These are phyloP conservation scores for Orthonychiurus folsomi DNA, from an alignment of 2,888 invertebrate genomes.

Conservation along the genomic window DNA sequence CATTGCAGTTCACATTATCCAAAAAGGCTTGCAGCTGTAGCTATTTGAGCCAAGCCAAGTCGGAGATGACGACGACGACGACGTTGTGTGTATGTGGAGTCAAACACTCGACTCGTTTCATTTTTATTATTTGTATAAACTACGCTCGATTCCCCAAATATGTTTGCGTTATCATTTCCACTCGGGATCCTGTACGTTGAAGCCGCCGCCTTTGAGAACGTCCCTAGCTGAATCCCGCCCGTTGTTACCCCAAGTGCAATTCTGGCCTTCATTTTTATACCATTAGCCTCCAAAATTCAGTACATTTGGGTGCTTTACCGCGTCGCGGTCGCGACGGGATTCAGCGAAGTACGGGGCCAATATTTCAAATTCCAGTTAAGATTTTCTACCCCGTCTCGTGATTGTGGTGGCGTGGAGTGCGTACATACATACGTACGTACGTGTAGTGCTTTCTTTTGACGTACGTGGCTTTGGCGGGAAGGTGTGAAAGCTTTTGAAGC, in stretches of 20 bases:
- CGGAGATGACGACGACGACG: too few species aligned
- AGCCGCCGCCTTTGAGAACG: background rate
- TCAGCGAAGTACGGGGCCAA: too few species aligned
- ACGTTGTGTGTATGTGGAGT: too few species aligned
- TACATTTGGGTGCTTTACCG: too few species aligned
- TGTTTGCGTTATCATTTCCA: background rate
- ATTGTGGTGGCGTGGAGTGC: background rate
- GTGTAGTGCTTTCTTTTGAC: too few species aligned
- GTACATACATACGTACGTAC: too few species aligned
- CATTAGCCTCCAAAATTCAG: background rate
- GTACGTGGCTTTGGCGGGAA: background rate
- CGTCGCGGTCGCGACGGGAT: too few species aligned
- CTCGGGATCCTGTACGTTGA: background rate
- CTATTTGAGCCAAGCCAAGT: background rate
- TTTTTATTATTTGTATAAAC: background rate
- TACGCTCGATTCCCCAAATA: background rate
- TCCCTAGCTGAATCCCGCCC: too few species aligned
- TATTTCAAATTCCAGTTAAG: conserved; percentile 1
- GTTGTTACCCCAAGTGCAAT: background rate
- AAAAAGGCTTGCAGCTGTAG: background rate
- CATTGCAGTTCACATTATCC: background rate
- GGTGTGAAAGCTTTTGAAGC: background rate
- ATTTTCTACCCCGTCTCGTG: too few species aligned
- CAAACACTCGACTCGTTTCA: background rate
- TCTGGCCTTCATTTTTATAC: background rate